phyloP scores from a whole-genome alignment of 2,888 invertebrate species.

The Orthosia incerta region DNA sequence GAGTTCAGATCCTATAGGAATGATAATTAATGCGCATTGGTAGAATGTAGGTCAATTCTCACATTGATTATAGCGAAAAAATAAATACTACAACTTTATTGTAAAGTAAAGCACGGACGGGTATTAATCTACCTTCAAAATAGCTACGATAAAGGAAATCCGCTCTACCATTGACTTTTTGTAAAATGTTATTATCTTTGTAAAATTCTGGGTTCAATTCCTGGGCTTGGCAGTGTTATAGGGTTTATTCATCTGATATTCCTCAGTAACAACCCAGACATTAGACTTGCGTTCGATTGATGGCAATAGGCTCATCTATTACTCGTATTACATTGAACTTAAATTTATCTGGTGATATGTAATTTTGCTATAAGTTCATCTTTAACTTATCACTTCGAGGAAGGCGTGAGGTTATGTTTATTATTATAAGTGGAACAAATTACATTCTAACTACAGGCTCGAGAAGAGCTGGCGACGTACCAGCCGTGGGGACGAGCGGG shows the following conservation, averaged over 20 bases:
- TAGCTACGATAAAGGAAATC: background rate
- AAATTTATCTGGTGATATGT: background rate
- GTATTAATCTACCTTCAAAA: background rate
- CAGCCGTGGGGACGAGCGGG: constrained; percentile 95
- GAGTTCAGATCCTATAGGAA: constrained; percentile 12
- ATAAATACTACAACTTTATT: background rate
- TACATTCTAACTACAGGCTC: constrained; percentile 85
- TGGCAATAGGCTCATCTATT: background rate
- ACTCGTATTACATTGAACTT: background rate
- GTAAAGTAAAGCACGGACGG: background rate
- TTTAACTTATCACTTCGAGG: no score
- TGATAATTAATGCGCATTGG: background rate
- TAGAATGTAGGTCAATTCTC: background rate
- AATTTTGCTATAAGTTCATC: background rate
- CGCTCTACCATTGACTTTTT: background rate
- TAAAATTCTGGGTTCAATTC: no score
- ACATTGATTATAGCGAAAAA: background rate
- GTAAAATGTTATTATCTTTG: background rate
- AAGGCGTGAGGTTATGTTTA: background rate
- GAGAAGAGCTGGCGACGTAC: constrained; percentile 93
- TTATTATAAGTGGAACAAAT: background rate
- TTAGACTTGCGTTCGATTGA: background rate
- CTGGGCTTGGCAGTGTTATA: no score
- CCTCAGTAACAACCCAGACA: background rate
- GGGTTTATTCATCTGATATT: no score